These are phyloP conservation scores for Baryphthengus martii DNA, from an alignment of 2,113 vertebrate genomes.

Conservation along the genomic window DNA sequence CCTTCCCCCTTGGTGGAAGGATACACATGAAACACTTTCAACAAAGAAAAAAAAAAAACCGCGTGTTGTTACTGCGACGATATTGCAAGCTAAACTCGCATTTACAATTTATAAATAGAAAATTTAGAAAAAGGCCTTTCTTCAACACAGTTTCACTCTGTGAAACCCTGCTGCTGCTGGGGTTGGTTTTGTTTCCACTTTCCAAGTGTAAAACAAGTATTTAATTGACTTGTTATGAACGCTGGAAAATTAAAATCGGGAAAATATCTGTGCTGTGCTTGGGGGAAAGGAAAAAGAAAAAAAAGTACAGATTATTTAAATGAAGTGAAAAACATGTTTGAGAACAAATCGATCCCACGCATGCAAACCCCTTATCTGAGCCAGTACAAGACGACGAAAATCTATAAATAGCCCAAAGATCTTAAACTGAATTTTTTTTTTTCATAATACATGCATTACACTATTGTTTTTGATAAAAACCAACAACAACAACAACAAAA, in stretches of 20 bases:
- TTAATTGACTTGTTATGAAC: neutral
- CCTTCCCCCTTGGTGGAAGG: constrained; percentile 26
- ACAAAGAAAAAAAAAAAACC: constrained; percentile 38
- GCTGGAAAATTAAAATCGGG: constrained; percentile 22
- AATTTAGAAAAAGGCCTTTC: neutral
- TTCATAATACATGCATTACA: constrained; percentile 41
- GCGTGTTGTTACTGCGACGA: neutral
- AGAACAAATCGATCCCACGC: constrained; percentile 39
- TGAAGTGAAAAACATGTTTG: constrained; percentile 41
- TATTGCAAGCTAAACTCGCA: constrained; percentile 17
- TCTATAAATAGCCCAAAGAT: constrained; percentile 52
- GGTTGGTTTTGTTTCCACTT: neutral
- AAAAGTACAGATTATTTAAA: constrained; percentile 58
- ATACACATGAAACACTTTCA: neutral
- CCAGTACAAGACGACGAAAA: constrained; percentile 50
- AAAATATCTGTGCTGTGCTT: neutral
- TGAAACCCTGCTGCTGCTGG: neutral
- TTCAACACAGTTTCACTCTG: neutral
- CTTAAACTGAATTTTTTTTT: constrained; percentile 60
- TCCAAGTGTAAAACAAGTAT: neutral
- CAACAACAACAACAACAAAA: constrained; percentile 75
- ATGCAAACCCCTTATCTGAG: constrained; percentile 57
- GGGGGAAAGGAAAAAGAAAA: neutral
- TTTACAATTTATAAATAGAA: constrained; percentile 1
- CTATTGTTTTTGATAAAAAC: constrained; percentile 68